These are phyloP conservation scores for Helarctos malayanus DNA, from an alignment of 2,797 vertebrate genomes.

Conservation along the genomic window DNA sequence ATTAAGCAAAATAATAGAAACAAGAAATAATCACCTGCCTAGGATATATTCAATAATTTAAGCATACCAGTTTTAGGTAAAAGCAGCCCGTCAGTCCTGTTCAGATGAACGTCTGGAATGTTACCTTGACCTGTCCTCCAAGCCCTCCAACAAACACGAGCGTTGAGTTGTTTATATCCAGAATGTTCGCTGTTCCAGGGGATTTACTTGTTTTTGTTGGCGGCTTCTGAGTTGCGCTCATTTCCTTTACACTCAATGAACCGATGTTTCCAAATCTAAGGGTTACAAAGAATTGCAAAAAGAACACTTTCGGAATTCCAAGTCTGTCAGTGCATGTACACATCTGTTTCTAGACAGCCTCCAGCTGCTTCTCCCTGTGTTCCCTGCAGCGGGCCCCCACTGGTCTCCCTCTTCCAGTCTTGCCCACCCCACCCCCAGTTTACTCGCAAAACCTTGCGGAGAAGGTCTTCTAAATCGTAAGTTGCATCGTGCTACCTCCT, in stretches of 20 bases:
- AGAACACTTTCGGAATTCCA: not conserved
- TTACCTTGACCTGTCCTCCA: slow-evolving; percentile 93
- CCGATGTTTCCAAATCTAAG: slow-evolving; percentile 93
- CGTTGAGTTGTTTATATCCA: slow-evolving; percentile 94
- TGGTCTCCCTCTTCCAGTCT: not conserved
- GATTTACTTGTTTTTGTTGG: slow-evolving; percentile 90
- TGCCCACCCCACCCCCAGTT: fast-evolving
- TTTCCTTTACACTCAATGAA: slow-evolving; percentile 93
- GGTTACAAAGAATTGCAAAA: slow-evolving; percentile 66
- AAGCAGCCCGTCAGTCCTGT: not conserved
- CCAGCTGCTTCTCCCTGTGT: fast-evolving
- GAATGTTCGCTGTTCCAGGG: slow-evolving; percentile 90
- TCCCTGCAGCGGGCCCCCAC: not conserved
- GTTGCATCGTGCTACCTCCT: not conserved
- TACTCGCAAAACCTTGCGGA: not conserved
- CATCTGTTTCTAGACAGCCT: fast-evolving
- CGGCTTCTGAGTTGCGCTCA: slow-evolving; percentile 87
- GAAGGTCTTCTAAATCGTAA: not conserved
- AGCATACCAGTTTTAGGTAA: not conserved
- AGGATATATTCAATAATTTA: not conserved
- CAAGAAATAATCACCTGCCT: not conserved
- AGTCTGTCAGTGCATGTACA: fast-evolving
- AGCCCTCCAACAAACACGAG: slow-evolving; percentile 95
- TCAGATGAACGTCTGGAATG: not conserved
- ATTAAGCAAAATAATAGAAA: not conserved